Conservation (phyloP, 2,797 vertebrate species). For the Staurois parvus region DNA sequence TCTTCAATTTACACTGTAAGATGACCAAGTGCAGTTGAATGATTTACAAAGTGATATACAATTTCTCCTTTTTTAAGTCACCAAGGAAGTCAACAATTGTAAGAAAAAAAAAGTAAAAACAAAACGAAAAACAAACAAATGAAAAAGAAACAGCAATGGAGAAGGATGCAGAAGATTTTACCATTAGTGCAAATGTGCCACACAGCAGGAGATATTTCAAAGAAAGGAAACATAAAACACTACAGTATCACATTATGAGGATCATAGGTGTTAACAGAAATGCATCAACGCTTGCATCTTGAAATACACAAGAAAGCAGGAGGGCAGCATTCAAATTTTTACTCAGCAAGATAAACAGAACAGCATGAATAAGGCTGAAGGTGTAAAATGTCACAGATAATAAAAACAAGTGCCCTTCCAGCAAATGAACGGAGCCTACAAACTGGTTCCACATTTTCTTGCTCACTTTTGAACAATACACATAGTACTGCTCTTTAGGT, state of each 20-base stretch:
- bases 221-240: neutral
- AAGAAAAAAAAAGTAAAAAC: too few relatives aligned
- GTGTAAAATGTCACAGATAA: conserved; percentile 79
- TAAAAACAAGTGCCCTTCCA: conserved; percentile 79
- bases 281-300: neutral
- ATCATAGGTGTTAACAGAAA: neutral
- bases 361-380: conserved; percentile 87
- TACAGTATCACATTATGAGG: conserved; percentile 4
- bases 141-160: neutral
- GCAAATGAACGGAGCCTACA: conserved; percentile 76
- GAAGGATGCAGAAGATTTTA: neutral
- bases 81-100: neutral
- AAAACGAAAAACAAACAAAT: too few relatives aligned
- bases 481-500: conserved; percentile 17
- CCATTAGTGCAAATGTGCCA: neutral
- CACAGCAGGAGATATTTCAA: neutral
- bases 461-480: neutral
- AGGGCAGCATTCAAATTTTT: conserved; percentile 57
- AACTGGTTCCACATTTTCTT: conserved; percentile 63
- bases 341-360: conserved; percentile 68
- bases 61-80: neutral
- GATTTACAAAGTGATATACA: neutral
- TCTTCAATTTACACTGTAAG: too few relatives aligned
- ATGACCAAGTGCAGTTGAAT: neutral
- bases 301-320: conserved; percentile 60